Conservation (phyloP, 2,113 vertebrate genomes). For the Cyprinus carpio region DNA sequence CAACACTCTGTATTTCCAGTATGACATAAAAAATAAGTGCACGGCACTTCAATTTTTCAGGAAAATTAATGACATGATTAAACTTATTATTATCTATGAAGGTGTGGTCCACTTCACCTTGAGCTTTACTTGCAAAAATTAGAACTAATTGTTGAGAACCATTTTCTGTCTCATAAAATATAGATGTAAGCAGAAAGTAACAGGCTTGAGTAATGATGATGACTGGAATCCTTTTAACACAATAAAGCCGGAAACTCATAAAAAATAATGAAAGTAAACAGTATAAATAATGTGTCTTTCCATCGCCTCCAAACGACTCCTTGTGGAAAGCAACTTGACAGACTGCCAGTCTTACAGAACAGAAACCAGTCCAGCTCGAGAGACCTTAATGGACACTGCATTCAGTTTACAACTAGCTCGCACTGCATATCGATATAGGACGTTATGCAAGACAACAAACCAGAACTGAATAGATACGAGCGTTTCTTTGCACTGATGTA, state of each 20-base stretch:
- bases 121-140: neutral
- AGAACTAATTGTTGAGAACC: neutral
- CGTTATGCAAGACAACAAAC: neutral
- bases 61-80: neutral
- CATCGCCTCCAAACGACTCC: neutral
- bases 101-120: conserved; percentile 8
- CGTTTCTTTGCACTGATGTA: neutral
- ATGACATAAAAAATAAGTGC: too few relatives aligned
- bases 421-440: neutral
- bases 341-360: neutral
- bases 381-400: neutral
- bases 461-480: neutral
- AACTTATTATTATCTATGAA: neutral
- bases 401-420: neutral
- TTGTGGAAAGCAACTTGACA: neutral
- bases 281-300: neutral
- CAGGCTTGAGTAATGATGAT: neutral
- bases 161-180: neutral
- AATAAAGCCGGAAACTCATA: neutral
- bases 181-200: neutral
- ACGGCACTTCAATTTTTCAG: neutral
- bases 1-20: too few relatives aligned
- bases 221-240: neutral
- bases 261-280: neutral
- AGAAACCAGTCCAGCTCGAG: neutral